A percentile compares a stretch with the other conserved stretches of the same genome.
These are phyloP conservation scores for Rhombomys opimus DNA, from an alignment of 2,113 vertebrate genomes.

Conservation along the genomic window DNA sequence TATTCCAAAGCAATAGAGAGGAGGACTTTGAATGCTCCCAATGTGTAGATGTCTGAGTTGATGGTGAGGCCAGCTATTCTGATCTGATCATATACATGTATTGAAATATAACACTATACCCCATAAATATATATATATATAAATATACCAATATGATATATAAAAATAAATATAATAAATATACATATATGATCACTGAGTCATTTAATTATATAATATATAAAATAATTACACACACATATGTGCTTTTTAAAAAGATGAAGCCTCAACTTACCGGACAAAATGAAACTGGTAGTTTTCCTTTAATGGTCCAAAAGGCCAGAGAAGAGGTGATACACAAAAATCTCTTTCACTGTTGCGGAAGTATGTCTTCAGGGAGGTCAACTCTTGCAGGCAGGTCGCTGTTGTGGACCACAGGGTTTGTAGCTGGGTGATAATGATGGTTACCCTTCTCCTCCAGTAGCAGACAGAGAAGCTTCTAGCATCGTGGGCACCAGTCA, in stretches of 20 bases:
- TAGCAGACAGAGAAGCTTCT: no score
- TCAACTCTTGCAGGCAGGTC: no score
- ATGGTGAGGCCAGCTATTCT: not conserved
- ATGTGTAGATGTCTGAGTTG: not conserved
- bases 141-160: not conserved
- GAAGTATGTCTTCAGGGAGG: not conserved
- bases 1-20: not conserved
- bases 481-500: no score
- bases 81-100: not conserved
- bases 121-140: not conserved
- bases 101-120: not conserved
- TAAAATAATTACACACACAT: not conserved
- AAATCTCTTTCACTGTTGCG: not conserved
- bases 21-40: not conserved
- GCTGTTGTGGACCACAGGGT: not conserved
- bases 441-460: not conserved
- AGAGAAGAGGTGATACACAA: not conserved
- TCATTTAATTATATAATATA: not conserved
- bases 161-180: not conserved
- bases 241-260: not conserved
- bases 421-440: not conserved
- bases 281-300: not conserved
- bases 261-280: not conserved
- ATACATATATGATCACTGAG: not conserved
- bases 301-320: not conserved